These are phyloP conservation scores for Trachelus iudaicus DNA, from an alignment of 2,888 invertebrate species.

Conservation along the genomic window DNA sequence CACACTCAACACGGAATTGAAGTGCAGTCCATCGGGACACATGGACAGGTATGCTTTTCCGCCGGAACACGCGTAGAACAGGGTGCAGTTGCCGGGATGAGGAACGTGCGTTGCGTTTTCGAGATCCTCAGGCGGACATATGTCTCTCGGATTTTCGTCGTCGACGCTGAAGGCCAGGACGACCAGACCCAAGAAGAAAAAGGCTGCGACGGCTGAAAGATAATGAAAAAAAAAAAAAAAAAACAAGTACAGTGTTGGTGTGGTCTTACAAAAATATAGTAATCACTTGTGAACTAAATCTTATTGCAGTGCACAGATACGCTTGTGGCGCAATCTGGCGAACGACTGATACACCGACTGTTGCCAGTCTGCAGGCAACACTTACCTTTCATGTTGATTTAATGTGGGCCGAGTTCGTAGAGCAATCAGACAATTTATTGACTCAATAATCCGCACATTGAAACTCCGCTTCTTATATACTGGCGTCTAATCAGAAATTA, in stretches of 20 bases:
- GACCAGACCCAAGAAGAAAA: constrained; percentile 26
- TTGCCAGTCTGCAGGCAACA: background rate
- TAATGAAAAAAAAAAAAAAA: too few species aligned
- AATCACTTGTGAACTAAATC: background rate
- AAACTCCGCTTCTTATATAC: background rate
- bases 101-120: constrained; percentile 37
- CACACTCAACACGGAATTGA: constrained; percentile 37
- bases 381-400: background rate
- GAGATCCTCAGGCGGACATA: constrained; percentile 23
- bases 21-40: constrained; percentile 46
- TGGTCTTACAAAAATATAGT: background rate
- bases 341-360: too few species aligned
- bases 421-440: background rate
- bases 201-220: constrained; percentile 22
- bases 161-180: constrained; percentile 15
- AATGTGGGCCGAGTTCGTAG: background rate
- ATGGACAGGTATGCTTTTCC: constrained; percentile 34
- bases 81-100: constrained; percentile 42
- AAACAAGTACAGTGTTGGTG: background rate
- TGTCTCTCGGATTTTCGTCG: background rate
- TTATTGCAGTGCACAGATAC: too few species aligned
- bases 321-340: too few species aligned
- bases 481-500: background rate
- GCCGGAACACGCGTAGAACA: constrained; percentile 41
- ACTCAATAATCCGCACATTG: background rate